Evolutionary conservation across 1,140 invertebrate genomes (phyloP), one percentile per base, ranked within the genome.

Genomic region (Amphibalanus amphitrite): DNA sequence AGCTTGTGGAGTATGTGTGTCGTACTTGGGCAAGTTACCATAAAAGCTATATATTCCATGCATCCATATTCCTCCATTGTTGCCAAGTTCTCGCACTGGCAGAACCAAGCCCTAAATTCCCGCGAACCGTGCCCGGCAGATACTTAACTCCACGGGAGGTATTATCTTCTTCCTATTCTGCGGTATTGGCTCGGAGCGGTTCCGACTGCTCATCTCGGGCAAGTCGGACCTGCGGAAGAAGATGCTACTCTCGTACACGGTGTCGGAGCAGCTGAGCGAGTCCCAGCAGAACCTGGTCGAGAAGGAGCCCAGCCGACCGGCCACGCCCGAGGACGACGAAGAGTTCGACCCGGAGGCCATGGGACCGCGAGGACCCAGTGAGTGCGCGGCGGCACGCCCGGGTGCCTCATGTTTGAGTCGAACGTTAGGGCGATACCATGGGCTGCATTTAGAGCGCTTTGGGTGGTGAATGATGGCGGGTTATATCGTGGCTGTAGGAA

Each of bases 131-230:
- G n/a, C n/a, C 28, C 26, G 20, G 26, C 65, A 67, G 65, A 25
- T 67, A 6, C 65, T 67, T 8, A 67, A 67, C 28, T 67, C 59
- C 6, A 70, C 69, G 1, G 69, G 74, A 72, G 75, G 75, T 29
- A 69, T 76, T 28, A 71, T 73, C 30, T 64, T 76, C 23, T 70
- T 76, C 64, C 23, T 74, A 20, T 73, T 70, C 26, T 69, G 74
- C 20, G 75, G 75, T 17, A 29, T 73, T 8, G 70, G 72, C 17
- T 76, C 75, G 0, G 69, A 72, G 25, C 71, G 73, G 23, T 76
- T 72, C 70, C 70, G 74, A 29, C 71, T 73, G 38, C 71, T 74
- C 23, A 40, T 74, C 25, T 29, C 72, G 17, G 74, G 74, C 10
- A 30, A 74, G 29, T 67, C 71, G 6, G 71, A 72, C 38, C 47